These are phyloP conservation scores for Muscicapa comitata DNA, from an alignment of 2,797 vertebrate species.

Conservation along the genomic window DNA sequence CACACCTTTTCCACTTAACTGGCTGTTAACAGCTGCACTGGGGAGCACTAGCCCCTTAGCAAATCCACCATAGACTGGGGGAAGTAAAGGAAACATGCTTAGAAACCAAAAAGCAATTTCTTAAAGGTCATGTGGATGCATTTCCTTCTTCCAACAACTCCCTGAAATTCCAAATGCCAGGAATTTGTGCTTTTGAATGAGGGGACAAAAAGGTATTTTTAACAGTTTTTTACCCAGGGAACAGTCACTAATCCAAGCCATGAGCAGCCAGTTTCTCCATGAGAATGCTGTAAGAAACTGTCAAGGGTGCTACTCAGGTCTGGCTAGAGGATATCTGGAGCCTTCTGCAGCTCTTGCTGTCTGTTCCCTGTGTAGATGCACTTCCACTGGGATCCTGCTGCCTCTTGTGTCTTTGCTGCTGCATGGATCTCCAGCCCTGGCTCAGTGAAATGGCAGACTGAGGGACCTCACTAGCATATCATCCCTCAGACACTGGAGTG, in stretches of 20 bases:
- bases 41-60: not conserved
- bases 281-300: not conserved
- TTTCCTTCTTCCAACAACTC: not conserved
- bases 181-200: not conserved
- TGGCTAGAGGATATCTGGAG: not conserved
- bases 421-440: not conserved
- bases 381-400: not conserved
- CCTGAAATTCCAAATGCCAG: not conserved
- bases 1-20: not conserved
- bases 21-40: not conserved
- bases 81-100: not conserved
- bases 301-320: not conserved
- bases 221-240: not conserved
- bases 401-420: fast-evolving
- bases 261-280: not conserved
- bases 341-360: not conserved
- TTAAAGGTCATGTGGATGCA: not conserved
- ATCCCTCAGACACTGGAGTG: too few relatives aligned
- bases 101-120: not conserved
- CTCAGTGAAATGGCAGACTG: not conserved
- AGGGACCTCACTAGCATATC: not conserved
- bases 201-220: not conserved
- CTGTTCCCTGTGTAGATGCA: not conserved
- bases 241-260: not conserved
- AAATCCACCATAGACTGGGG: fast-evolving